Conservation (phyloP, 2,113 vertebrate species). For the Barnardius zonarius region DNA sequence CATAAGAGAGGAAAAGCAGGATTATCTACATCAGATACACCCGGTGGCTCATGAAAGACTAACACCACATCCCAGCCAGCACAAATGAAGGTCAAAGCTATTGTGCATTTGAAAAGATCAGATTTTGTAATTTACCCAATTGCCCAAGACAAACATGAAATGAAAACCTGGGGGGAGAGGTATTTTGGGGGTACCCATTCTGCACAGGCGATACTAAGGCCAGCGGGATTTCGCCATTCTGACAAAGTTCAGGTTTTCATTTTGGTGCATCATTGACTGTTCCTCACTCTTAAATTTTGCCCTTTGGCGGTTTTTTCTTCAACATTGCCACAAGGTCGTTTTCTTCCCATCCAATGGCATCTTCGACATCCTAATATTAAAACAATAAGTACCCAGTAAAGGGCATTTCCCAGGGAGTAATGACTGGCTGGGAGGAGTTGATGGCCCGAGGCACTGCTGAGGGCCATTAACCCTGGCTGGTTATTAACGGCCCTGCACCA, state of each 20-base stretch:
- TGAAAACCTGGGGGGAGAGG: neutral
- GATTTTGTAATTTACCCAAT: neutral
- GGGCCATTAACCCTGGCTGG: conserved; percentile 44
- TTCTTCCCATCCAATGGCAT: neutral
- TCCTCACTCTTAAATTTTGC: neutral
- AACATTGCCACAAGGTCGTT: neutral
- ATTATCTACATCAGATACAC: neutral
- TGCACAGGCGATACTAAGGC: neutral
- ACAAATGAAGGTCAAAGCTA: neutral
- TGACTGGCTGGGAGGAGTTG: conserved; percentile 54
- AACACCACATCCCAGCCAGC: neutral
- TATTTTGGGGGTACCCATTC: neutral
- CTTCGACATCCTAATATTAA: conserved; percentile 28
- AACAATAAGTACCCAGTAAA: conserved; percentile 31
- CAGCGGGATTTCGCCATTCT: neutral
- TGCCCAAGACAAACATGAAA: neutral
- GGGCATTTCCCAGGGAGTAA: conserved; percentile 54
- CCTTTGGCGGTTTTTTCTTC: neutral
- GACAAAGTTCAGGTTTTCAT: neutral
- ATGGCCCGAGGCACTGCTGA: conserved; percentile 56
- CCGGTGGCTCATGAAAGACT: neutral
- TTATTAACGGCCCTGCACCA: conserved; percentile 49
- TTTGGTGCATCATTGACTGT: neutral
- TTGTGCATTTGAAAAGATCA: neutral
- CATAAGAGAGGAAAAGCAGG: neutral